Evolutionary conservation across 2,888 invertebrate genomes (phyloP).

Genomic region (Philereme transversata): DNA sequence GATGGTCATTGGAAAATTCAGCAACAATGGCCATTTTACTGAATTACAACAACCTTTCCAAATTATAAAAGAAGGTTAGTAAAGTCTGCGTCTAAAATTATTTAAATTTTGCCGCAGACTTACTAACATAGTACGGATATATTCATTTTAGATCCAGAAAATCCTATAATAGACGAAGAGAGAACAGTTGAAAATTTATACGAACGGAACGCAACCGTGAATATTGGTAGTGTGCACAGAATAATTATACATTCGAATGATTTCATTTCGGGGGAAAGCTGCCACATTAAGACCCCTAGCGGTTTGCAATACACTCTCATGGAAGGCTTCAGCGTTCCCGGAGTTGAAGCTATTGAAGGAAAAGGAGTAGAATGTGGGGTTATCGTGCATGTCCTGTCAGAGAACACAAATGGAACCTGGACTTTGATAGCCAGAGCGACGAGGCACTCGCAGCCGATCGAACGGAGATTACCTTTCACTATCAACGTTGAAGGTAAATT

Average conservation of each 20-base stretch:
- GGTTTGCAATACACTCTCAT: slow-evolving; percentile 51
- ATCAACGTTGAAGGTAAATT: slow-evolving; percentile 66
- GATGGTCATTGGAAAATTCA: slow-evolving; percentile 54
- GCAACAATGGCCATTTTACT: slow-evolving; percentile 40
- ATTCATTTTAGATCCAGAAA: slow-evolving; percentile 49
- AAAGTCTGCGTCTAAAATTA: background rate
- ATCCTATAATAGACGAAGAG: slow-evolving; percentile 43
- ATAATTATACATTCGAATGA: slow-evolving; percentile 40
- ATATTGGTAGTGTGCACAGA: slow-evolving; percentile 40
- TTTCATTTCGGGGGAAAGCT: slow-evolving; percentile 48
- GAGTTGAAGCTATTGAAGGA: slow-evolving; percentile 47
- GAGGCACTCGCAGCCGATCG: slow-evolving; percentile 41
- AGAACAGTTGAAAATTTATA: slow-evolving; percentile 38
- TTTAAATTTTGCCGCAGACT: background rate
- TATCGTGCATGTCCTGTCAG: slow-evolving; percentile 45
- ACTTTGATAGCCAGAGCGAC: slow-evolving; percentile 56
- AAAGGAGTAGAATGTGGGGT: slow-evolving; percentile 54
- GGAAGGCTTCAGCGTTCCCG: slow-evolving; percentile 47
- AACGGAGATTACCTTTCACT: slow-evolving; percentile 59
- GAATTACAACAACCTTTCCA: slow-evolving; percentile 43
- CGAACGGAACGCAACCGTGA: slow-evolving; percentile 29
- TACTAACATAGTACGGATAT: slow-evolving; percentile 4
- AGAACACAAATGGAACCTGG: slow-evolving; percentile 61
- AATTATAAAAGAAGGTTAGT: slow-evolving; percentile 52
- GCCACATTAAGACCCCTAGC: slow-evolving; percentile 56